Conservation (phyloP, 2,113 vertebrate genomes). For the Eptatretus burgeri region DNA sequence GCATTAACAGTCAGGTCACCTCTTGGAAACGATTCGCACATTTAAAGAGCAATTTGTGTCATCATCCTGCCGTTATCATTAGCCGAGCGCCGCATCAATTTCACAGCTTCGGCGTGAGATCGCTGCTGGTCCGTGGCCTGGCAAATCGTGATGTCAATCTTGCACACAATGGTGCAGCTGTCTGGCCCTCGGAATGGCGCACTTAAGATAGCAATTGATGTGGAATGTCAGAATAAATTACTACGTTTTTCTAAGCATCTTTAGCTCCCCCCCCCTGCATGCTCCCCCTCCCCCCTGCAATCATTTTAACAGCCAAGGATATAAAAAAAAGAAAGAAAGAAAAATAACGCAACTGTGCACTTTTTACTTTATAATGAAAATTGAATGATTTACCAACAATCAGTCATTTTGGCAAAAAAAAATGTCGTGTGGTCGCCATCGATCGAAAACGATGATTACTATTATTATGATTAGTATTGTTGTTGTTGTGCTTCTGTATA, state of each 20-base stretch:
- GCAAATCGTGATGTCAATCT: neutral
- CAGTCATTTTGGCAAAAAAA: neutral
- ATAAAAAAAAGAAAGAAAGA: neutral
- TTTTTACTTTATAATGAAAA: neutral
- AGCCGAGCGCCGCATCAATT: constrained; percentile 2
- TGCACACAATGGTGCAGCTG: constrained; percentile 5
- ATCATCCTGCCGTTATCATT: constrained; percentile 1
- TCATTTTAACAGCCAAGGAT: neutral
- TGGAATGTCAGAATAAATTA: constrained; percentile 7
- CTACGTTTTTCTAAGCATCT: constrained; percentile 1
- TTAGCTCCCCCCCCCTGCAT: too few relatives aligned
- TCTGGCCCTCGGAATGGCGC: constrained; percentile 4
- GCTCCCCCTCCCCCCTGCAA: too few relatives aligned
- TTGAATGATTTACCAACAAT: neutral
- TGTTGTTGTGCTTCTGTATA: too few relatives aligned
- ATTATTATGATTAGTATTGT: too few relatives aligned
- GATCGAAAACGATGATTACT: too few relatives aligned
- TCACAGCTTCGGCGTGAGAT: constrained; percentile 3
- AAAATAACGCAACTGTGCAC: neutral
- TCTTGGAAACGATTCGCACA: neutral
- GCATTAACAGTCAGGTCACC: neutral
- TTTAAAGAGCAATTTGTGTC: constrained; percentile 6
- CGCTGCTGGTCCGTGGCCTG: neutral
- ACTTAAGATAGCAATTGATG: constrained; percentile 6
- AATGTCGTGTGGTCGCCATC: neutral